phyloP scores from a whole-genome alignment of 2,797 vertebrate genomes.

The Sphenodon punctatus region DNA sequence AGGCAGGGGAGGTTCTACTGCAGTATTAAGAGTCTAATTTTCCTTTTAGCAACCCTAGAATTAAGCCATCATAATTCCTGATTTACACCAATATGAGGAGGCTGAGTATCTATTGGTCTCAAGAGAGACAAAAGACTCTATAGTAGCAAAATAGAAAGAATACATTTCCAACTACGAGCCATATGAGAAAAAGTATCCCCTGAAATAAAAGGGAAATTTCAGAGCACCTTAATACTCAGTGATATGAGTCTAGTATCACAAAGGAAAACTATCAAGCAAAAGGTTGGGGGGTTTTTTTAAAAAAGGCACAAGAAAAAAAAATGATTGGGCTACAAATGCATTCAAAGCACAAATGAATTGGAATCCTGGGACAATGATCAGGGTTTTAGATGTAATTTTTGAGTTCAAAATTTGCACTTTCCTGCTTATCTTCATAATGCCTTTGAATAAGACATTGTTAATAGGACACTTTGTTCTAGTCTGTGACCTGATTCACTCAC shows the following conservation, averaged over 20 bases:
- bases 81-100: neutral
- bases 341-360: neutral
- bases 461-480: slow-evolving; percentile 3
- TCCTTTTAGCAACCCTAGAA: neutral
- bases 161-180: neutral
- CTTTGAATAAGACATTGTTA: slow-evolving; percentile 9
- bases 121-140: slow-evolving; percentile 8
- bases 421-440: slow-evolving; percentile 34
- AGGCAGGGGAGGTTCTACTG: too few relatives aligned
- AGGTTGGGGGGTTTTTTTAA: neutral
- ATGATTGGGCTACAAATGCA: slow-evolving; percentile 5
- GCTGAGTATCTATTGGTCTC: slow-evolving; percentile 2
- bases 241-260: neutral
- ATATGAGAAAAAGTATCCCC: neutral
- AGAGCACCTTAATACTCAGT: neutral
- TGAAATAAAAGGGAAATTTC: neutral
- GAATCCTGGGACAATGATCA: neutral
- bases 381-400: neutral
- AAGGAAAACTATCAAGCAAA: neutral
- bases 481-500: slow-evolving; percentile 31
- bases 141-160: neutral
- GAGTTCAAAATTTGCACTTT: slow-evolving; percentile 10
- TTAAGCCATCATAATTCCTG: neutral
- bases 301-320: neutral
- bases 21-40: neutral